Percentiles rank a stretch among this genome's conserved stretches.
These are phyloP conservation scores for Macrotus californicus DNA, from an alignment of 2,113 vertebrate genomes.

Conservation along the genomic window DNA sequence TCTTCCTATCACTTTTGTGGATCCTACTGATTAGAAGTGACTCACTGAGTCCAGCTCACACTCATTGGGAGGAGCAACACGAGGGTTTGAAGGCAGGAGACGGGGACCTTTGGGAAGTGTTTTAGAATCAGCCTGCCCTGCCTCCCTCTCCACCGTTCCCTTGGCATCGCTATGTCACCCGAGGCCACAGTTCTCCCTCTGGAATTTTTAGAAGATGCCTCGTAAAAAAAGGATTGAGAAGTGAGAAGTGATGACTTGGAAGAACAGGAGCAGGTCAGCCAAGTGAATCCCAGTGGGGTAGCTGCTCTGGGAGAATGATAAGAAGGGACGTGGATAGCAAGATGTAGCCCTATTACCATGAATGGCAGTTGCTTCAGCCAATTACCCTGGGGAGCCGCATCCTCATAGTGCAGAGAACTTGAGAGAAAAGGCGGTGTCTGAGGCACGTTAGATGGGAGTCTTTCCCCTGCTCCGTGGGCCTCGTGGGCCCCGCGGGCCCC, in stretches of 20 bases:
- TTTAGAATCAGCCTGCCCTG: neutral
- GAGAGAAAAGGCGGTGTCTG: neutral
- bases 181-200: neutral
- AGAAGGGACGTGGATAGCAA: neutral
- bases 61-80: neutral
- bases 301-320: fast-evolving
- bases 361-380: neutral
- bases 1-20: too few relatives aligned
- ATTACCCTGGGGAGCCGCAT: fast-evolving
- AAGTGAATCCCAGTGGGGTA: fast-evolving
- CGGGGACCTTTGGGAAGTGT: fast-evolving
- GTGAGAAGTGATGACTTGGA: neutral
- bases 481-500: neutral
- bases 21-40: neutral
- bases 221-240: neutral
- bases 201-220: neutral
- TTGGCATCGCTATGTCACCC: neutral
- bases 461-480: fast-evolving
- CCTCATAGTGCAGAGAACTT: neutral
- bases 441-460: fast-evolving
- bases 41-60: neutral
- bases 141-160: fast-evolving
- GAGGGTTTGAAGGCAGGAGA: neutral
- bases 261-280: fast-evolving
- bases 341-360: neutral